phyloP scores from a whole-genome alignment of 2,113 vertebrate genomes.

The Etheostoma cragini region DNA sequence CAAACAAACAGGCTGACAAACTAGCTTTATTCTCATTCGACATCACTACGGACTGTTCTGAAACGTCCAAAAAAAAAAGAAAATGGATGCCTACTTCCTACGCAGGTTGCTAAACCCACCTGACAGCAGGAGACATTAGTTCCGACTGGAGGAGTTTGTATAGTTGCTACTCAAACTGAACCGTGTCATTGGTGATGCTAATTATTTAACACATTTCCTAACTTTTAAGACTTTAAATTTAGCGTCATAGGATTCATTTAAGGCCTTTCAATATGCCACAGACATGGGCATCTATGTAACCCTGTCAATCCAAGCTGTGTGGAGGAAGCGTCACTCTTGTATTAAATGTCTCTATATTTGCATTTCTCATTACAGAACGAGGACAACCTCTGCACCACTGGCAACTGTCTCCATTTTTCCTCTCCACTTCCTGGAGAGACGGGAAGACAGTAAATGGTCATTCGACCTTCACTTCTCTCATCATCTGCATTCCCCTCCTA shows the following conservation, averaged over 20 bases:
- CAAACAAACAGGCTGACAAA: neutral
- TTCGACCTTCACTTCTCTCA: conserved; percentile 36
- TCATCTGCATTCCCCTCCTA: conserved; percentile 35
- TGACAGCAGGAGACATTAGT: too few species aligned
- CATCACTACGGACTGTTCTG: neutral
- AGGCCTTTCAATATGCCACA: neutral
- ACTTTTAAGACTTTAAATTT: neutral
- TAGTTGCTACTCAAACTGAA: neutral
- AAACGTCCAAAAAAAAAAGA: neutral
- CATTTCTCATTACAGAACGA: neutral
- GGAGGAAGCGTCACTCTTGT: neutral
- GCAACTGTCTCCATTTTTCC: neutral
- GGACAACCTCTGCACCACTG: neutral
- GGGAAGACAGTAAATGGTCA: neutral
- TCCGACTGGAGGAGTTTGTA: too few species aligned
- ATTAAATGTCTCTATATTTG: neutral
- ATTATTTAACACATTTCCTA: conserved; percentile 4
- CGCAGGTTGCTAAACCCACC: too few species aligned
- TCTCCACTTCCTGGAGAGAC: neutral
- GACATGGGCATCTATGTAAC: neutral
- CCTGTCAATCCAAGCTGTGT: neutral
- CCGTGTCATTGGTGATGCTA: neutral
- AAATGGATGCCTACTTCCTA: neutral
- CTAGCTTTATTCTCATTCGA: neutral
- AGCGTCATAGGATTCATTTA: neutral